phyloP scores from a whole-genome alignment of 2,113 vertebrate species.

The Corvus cornix region DNA sequence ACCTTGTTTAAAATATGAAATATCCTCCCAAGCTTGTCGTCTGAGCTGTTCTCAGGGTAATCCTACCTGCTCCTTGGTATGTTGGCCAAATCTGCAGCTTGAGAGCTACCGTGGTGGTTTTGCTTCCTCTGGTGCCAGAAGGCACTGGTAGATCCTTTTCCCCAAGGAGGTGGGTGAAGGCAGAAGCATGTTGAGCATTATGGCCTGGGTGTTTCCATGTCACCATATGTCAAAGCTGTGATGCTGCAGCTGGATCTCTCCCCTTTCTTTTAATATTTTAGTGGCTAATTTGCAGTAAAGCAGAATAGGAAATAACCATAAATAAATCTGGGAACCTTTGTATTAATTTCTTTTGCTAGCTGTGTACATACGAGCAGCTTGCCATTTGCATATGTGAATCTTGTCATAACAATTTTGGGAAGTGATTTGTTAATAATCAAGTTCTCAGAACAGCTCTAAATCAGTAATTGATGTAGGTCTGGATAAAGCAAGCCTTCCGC shows the following conservation, averaged over 20 bases:
- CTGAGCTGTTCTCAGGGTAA: background rate
- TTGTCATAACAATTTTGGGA: conserved; percentile 74
- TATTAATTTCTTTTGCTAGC: conserved; percentile 66
- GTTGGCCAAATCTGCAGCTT: background rate
- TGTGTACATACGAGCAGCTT: conserved; percentile 65
- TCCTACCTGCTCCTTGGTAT: background rate
- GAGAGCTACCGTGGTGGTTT: background rate
- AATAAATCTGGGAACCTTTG: conserved; percentile 64
- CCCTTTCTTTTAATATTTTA: conserved; percentile 12
- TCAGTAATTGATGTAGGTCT: conserved; percentile 75
- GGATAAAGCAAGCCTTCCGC: conserved; percentile 67
- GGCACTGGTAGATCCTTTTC: background rate
- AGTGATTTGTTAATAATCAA: conserved; percentile 82
- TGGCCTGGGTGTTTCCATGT: background rate
- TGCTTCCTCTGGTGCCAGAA: background rate
- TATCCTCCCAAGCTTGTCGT: background rate
- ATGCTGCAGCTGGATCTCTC: background rate
- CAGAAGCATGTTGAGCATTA: background rate
- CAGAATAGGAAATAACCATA: conserved; percentile 58
- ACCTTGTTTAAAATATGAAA: background rate
- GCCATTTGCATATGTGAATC: conserved; percentile 75
- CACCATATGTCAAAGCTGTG: background rate
- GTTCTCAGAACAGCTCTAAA: conserved; percentile 77
- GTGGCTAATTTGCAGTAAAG: conserved; percentile 52
- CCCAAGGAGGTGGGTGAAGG: background rate